Evolutionary conservation across 1,140 invertebrate genomes (phyloP).

Genomic region (Drosophila grimshawi): DNA sequence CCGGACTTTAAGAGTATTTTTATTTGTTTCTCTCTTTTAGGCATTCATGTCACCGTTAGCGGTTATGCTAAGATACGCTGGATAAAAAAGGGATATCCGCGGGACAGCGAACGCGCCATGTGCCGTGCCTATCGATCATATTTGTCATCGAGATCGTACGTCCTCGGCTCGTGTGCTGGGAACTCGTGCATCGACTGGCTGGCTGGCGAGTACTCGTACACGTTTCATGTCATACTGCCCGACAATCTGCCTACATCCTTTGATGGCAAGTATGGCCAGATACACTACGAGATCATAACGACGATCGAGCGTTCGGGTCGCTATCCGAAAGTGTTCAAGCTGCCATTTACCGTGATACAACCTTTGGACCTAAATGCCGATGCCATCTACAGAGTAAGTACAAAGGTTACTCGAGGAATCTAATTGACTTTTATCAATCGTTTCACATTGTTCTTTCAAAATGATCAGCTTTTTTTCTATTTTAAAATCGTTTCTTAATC

Average conservation of each 20-base stretch:
- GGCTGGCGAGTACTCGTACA: constrained; percentile 86
- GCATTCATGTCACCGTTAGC: constrained; percentile 82
- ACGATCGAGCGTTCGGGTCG: constrained; percentile 90
- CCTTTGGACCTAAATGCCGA: constrained; percentile 90
- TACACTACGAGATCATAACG: constrained; percentile 89
- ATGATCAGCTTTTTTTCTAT: too few species aligned
- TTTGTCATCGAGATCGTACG: constrained; percentile 81
- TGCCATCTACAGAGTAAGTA: constrained; percentile 75
- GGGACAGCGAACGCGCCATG: constrained; percentile 82
- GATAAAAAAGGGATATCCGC: constrained; percentile 84
- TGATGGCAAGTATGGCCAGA: constrained; percentile 89
- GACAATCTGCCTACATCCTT: constrained; percentile 89
- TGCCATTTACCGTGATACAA: constrained; percentile 90
- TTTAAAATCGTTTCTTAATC: too few species aligned
- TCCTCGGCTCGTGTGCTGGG: constrained; percentile 75
- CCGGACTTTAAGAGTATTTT: background rate
- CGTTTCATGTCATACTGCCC: constrained; percentile 87
- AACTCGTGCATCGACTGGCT: constrained; percentile 85
- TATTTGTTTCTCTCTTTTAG: constrained; percentile 34
- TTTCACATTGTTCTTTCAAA: too few species aligned
- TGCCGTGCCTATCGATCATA: constrained; percentile 82
- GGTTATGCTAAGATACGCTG: constrained; percentile 84
- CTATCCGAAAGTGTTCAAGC: constrained; percentile 90
- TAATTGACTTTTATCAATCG: too few species aligned
- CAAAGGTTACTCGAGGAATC: too few species aligned